Evolutionary conservation across 2,113 vertebrate genomes (phyloP), one percentile per base, ranked within the genome.

Genomic region (Psephotus haematonotus): DNA sequence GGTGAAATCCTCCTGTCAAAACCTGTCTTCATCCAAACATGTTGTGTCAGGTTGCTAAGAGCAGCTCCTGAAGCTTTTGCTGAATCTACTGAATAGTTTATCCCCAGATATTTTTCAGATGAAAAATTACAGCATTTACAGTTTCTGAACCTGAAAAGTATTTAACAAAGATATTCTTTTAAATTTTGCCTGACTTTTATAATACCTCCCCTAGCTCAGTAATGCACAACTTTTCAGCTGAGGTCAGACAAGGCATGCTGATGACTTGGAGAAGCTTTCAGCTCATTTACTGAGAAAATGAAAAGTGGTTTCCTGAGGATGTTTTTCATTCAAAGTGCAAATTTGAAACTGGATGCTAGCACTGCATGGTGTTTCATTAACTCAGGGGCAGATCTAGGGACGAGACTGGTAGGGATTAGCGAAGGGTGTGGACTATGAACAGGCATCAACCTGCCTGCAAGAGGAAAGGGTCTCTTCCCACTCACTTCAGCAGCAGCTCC

Each of bases 41-140:
- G 35, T 70, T 87, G 65, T 86, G 62, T 71, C 4, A 1, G 31
- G 39, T 52, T 79, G 47, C 52, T 18, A 52, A 79, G 59, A 72
- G 53, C 20, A 90, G 68, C 43, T 93, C 22, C 65, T 75, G 47
- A 96, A 95, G 14, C 33, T 89, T 95, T 81, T 94, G 84, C 82
- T 95, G 65, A 87, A 64, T 79, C 25, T 82, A n/a, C 65, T 43
- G 62, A 67, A 71, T 67, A 82, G 44, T 85, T 91, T 93, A 23
- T 76, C 23, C 35, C 17, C 17, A 78, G n/a, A 60, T 75, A 87
- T 2, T 64, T 90, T 91, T 76, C 67, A 91, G 78, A 46, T 39
- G 13, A 85, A 87, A 97, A 87, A 22, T 6, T 9, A 86, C 84
- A 92, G 9, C 13, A 46, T 86, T 74, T 59, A 43, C 50, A 43